These are phyloP conservation scores for Notothenia coriiceps DNA, from an alignment of 2,113 vertebrate species.

Conservation along the genomic window DNA sequence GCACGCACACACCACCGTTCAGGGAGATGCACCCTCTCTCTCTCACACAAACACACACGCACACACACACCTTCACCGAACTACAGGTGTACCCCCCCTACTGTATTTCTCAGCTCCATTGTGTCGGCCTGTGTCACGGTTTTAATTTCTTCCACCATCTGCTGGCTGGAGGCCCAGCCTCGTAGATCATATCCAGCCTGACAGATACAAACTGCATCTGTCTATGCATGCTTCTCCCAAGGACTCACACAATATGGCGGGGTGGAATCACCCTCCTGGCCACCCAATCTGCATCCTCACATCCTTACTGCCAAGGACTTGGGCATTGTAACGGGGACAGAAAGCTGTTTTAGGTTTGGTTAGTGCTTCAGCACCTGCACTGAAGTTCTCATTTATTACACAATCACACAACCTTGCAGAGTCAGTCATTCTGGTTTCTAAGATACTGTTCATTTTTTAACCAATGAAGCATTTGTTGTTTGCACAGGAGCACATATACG, in stretches of 20 bases:
- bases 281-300: conserved; percentile 65
- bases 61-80: neutral
- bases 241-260: conserved; percentile 81
- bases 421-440: neutral
- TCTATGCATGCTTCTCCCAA: conserved; percentile 79
- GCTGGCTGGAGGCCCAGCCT: conserved; percentile 80
- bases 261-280: conserved; percentile 67
- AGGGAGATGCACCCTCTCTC: neutral
- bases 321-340: conserved; percentile 9
- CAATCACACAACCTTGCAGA: neutral
- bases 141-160: conserved; percentile 86
- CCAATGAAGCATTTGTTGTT: neutral
- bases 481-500: neutral
- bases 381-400: neutral
- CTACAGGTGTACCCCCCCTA: conserved; percentile 70
- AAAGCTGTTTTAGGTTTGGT: conserved; percentile 9
- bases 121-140: conserved; percentile 74
- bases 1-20: neutral
- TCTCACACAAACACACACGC: neutral
- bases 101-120: conserved; percentile 70
- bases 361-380: neutral
- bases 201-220: conserved; percentile 85
- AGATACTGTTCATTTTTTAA: neutral
- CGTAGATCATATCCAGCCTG: conserved; percentile 81
- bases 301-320: conserved; percentile 59